Conservation (phyloP, 2,888 invertebrate genomes). For the Diadegma fenestrale region DNA sequence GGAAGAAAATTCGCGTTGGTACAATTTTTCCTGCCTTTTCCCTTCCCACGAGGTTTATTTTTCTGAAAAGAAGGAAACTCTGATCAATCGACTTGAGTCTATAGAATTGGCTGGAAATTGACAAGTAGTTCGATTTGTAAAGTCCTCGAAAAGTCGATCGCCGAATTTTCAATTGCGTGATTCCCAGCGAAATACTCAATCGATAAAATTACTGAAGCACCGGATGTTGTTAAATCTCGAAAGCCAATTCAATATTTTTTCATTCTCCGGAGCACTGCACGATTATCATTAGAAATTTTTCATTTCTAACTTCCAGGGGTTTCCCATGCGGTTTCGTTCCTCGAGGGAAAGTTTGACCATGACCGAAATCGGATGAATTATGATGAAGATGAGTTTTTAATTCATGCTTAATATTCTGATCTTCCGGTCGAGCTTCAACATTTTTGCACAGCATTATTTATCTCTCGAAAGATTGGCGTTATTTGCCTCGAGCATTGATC, state of each 20-base stretch:
- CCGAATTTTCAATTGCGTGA: not conserved
- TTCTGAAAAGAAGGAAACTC: not conserved
- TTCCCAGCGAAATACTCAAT: not conserved
- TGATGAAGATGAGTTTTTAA: not conserved
- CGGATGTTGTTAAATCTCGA: not conserved
- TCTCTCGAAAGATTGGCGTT: not conserved
- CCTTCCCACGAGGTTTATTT: not conserved
- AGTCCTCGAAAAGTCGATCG: not conserved
- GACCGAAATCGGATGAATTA: not conserved
- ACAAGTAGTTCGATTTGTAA: not conserved
- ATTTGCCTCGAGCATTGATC: constrained; percentile 13
- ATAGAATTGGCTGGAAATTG: too few species aligned
- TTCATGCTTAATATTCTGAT: constrained; percentile 18
- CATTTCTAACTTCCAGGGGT: not conserved
- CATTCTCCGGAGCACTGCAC: too few species aligned
- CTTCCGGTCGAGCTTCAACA: constrained; percentile 9
- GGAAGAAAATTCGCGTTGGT: not conserved
- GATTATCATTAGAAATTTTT: too few species aligned
- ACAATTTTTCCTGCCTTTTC: not conserved
- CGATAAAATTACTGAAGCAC: not conserved
- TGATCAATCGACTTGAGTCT: not conserved
- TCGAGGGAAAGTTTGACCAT: not conserved
- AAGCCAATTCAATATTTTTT: not conserved
- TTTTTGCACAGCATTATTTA: not conserved
- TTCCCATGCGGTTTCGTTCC: not conserved